These are phyloP conservation scores for Catharus ustulatus DNA, from an alignment of 2,797 vertebrate genomes.

Conservation along the genomic window DNA sequence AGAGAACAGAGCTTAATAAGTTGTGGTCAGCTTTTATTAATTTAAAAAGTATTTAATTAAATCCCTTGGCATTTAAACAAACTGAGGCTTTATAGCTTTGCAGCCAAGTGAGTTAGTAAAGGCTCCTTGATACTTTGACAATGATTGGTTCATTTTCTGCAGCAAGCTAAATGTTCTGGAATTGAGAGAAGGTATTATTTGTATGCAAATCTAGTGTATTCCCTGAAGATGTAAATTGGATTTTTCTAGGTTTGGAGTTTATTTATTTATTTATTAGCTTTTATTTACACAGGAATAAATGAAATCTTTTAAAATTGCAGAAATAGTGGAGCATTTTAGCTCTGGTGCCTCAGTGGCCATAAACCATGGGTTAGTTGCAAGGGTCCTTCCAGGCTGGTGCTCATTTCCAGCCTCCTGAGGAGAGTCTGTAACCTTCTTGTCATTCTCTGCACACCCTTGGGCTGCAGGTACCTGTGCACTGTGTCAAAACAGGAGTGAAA, in stretches of 20 bases:
- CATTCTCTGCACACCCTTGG: background rate
- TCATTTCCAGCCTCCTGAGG: fast-evolving
- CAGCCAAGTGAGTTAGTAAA: background rate
- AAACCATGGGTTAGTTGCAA: background rate
- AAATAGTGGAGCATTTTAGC: background rate
- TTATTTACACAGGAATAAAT: background rate
- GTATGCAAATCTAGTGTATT: background rate
- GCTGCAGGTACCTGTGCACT: constrained; percentile 87
- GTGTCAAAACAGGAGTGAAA: constrained; percentile 95
- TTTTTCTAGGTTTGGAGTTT: background rate
- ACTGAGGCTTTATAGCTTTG: background rate
- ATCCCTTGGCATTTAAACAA: background rate
- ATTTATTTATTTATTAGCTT: background rate
- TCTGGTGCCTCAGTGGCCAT: background rate
- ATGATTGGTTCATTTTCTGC: background rate
- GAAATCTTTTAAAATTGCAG: background rate
- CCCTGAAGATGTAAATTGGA: background rate
- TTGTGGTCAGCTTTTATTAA: background rate
- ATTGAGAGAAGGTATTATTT: background rate
- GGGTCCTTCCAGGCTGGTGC: fast-evolving
- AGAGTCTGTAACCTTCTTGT: background rate
- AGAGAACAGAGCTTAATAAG: background rate
- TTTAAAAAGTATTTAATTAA: background rate
- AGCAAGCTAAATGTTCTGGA: background rate
- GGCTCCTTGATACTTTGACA: background rate